Evolutionary conservation across 2,113 vertebrate genomes (phyloP).

Genomic region (Piaya cayana): DNA sequence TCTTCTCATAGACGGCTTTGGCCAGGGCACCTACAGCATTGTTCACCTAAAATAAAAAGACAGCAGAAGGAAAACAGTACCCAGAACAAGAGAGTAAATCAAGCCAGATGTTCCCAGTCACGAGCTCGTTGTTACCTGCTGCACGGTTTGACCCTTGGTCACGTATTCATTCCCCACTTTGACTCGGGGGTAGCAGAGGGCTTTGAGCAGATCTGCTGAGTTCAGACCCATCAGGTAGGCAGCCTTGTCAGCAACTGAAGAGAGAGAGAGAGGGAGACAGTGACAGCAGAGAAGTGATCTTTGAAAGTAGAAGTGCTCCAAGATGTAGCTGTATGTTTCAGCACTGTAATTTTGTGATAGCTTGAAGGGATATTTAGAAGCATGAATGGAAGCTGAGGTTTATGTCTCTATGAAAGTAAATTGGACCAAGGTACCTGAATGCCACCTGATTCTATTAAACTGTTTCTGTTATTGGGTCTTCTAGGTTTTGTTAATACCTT

Average conservation of each 20-base stretch:
- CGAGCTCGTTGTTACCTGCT: constrained; percentile 33
- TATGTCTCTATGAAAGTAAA: not conserved
- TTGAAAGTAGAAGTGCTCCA: not conserved
- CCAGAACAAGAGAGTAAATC: not conserved
- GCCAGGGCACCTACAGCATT: constrained; percentile 82
- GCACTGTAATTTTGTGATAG: not conserved
- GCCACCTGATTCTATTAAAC: not conserved
- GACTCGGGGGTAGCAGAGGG: not conserved
- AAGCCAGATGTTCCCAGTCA: too few species aligned
- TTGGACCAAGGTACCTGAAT: not conserved
- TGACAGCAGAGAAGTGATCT: not conserved
- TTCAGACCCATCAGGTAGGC: constrained; percentile 55
- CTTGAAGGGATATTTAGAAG: not conserved
- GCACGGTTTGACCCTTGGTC: constrained; percentile 16
- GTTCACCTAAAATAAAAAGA: constrained; percentile 66
- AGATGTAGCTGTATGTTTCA: not conserved
- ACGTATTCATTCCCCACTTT: not conserved
- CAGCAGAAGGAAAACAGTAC: not conserved
- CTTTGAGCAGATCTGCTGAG: constrained; percentile 49
- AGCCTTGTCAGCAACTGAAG: constrained; percentile 37
- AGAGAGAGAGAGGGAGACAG: not conserved
- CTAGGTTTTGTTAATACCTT: constrained; percentile 10
- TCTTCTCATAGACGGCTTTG: constrained; percentile 87
- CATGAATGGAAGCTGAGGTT: not conserved
- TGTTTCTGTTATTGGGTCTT: not conserved